phyloP scores from a whole-genome alignment of 1,140 invertebrate species.

The Drosophila parabipectinata region DNA sequence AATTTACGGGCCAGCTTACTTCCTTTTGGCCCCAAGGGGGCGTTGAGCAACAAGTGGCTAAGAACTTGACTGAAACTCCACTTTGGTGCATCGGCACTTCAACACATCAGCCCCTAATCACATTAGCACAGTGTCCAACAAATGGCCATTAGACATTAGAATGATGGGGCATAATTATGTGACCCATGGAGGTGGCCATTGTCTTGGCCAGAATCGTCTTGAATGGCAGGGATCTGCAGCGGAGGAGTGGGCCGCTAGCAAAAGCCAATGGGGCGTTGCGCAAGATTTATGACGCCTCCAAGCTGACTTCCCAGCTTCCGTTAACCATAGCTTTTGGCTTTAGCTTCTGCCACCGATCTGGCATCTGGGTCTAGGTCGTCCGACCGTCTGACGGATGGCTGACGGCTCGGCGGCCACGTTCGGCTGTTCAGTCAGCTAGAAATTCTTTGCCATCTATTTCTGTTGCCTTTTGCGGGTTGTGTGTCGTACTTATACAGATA shows the following conservation, averaged over 20 bases:
- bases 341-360: slow-evolving; percentile 29
- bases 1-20: slow-evolving; percentile 61
- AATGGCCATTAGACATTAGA: slow-evolving; percentile 62
- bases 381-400: slow-evolving; percentile 46
- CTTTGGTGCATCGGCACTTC: slow-evolving; percentile 30
- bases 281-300: slow-evolving; percentile 77
- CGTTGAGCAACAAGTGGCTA: slow-evolving; percentile 68
- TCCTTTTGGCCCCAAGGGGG: slow-evolving; percentile 51
- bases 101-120: slow-evolving; percentile 62
- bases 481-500: slow-evolving; percentile 56
- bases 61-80: slow-evolving; percentile 24
- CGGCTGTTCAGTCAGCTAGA: slow-evolving; percentile 66
- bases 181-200: slow-evolving; percentile 53
- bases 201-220: slow-evolving; percentile 31
- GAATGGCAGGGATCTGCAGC: slow-evolving; percentile 19
- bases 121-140: slow-evolving; percentile 74
- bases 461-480: slow-evolving; percentile 64
- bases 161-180: slow-evolving; percentile 68
- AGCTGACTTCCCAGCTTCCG: slow-evolving; percentile 54
- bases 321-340: slow-evolving; percentile 47
- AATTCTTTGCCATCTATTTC: slow-evolving; percentile 77
- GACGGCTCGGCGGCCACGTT: slow-evolving; percentile 32
- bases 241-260: slow-evolving; percentile 34
- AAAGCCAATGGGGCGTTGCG: slow-evolving; percentile 71
- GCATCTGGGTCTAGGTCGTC: slow-evolving; percentile 73